A percentile compares a stretch with the other conserved stretches of the same genome.
These are phyloP conservation scores for Novumbra hubbsi DNA, from an alignment of 2,797 vertebrate genomes.

Conservation along the genomic window DNA sequence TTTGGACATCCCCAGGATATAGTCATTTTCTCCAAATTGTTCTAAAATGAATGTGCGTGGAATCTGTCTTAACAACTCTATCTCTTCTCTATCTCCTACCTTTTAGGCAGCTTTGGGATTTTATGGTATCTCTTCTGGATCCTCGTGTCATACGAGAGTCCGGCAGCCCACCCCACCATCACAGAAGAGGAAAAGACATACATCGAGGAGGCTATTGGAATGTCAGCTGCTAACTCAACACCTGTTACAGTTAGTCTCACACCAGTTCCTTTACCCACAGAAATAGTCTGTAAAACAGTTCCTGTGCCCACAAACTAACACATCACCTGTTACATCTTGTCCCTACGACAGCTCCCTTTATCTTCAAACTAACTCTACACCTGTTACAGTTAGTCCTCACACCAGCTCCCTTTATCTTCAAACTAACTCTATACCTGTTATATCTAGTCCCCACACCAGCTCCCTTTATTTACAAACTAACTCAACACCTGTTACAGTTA, in stretches of 20 bases:
- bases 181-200: constrained; percentile 84
- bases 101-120: constrained; percentile 84
- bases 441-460: constrained; percentile 59
- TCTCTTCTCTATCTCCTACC: not conserved
- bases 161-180: constrained; percentile 88
- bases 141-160: constrained; percentile 90
- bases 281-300: not conserved
- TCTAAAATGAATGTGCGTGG: not conserved
- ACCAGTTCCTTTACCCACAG: not conserved
- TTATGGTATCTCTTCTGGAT: constrained; percentile 92
- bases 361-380: too few relatives aligned
- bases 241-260: constrained; percentile 72
- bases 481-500: not conserved
- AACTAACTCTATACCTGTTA: constrained; percentile 72
- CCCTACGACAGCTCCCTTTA: not conserved
- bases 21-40: not conserved
- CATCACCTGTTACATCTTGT: too few relatives aligned
- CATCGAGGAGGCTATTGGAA: constrained; percentile 90
- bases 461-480: not conserved
- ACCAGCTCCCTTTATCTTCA: not conserved
- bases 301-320: not conserved
- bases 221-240: constrained; percentile 71
- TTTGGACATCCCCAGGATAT: not conserved
- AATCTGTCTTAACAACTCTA: constrained; percentile 1
- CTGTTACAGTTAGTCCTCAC: not conserved